These are phyloP conservation scores for Rhadinocentrus ornatus DNA, from an alignment of 2,797 vertebrate species.

Conservation along the genomic window DNA sequence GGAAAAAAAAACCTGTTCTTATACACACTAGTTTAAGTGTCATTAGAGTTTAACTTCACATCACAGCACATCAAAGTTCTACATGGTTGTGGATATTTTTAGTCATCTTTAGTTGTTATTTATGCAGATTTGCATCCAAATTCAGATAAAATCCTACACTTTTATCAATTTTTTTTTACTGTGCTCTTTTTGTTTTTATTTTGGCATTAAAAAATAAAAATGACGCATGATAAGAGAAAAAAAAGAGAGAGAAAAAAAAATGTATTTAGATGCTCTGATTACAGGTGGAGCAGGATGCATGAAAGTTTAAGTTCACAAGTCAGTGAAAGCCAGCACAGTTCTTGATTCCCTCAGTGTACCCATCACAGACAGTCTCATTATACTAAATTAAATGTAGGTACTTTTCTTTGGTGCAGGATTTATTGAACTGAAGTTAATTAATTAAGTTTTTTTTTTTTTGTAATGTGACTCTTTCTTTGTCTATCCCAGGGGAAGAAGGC, in stretches of 20 bases:
- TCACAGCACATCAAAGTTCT: neutral
- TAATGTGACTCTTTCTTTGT: slow-evolving; percentile 19
- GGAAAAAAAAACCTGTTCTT: neutral
- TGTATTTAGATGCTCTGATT: neutral
- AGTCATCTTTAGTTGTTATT: neutral
- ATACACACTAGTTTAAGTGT: slow-evolving; percentile 21
- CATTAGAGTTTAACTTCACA: slow-evolving; percentile 9
- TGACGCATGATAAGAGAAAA: neutral
- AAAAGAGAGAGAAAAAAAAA: neutral
- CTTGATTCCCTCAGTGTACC: neutral
- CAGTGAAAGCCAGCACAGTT: neutral
- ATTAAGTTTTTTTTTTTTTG: slow-evolving; percentile 13
- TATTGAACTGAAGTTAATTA: neutral
- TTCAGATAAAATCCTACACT: neutral
- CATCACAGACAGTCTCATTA: neutral
- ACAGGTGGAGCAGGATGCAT: neutral
- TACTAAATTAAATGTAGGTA: neutral
- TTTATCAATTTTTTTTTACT: neutral
- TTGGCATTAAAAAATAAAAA: neutral
- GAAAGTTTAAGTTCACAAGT: no score
- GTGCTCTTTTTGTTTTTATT: neutral
- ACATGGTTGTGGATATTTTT: neutral
- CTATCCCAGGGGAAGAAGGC: slow-evolving; percentile 88
- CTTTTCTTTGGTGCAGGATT: neutral
- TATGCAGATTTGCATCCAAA: neutral